phyloP scores from a whole-genome alignment of 2,888 invertebrate species.

The Muschampia plurimacula region DNA sequence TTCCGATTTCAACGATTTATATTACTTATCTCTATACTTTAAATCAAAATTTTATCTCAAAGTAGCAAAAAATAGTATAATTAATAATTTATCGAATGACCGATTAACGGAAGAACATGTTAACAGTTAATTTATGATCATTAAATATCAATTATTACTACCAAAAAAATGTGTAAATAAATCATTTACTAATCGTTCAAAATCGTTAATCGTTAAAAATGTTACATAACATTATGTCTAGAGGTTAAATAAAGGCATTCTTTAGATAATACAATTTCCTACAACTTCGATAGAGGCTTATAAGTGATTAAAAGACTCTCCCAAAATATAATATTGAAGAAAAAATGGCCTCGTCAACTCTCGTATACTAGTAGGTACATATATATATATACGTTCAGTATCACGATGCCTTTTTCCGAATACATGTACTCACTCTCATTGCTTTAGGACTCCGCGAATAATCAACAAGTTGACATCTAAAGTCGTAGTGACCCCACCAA shows the following conservation, averaged over 20 bases:
- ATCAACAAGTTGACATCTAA: slow-evolving; percentile 95
- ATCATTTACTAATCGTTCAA: neutral
- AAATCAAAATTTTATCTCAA: neutral
- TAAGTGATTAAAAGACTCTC: slow-evolving; percentile 10
- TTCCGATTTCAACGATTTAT: neutral
- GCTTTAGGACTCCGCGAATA: slow-evolving; percentile 91
- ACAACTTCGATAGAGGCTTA: slow-evolving; percentile 16
- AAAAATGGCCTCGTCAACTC: neutral
- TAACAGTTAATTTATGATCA: neutral
- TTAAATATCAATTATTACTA: slow-evolving; percentile 2
- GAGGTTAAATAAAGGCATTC: neutral
- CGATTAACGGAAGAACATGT: neutral
- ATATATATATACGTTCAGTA: neutral
- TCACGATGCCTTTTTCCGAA: neutral
- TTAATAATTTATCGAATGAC: neutral
- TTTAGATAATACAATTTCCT: neutral
- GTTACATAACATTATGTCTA: neutral
- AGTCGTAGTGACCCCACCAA: slow-evolving; percentile 93
- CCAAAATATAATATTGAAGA: slow-evolving; percentile 19
- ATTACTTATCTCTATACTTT: neutral
- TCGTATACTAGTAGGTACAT: neutral
- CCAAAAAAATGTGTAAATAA: slow-evolving; percentile 5
- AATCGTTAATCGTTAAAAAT: neutral
- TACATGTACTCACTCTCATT: slow-evolving; percentile 86
- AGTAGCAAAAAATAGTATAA: neutral